Percentiles rank a stretch among this genome's conserved stretches.
Conservation (phyloP, 2,888 invertebrate genomes). For the Melanchra persicariae region DNA sequence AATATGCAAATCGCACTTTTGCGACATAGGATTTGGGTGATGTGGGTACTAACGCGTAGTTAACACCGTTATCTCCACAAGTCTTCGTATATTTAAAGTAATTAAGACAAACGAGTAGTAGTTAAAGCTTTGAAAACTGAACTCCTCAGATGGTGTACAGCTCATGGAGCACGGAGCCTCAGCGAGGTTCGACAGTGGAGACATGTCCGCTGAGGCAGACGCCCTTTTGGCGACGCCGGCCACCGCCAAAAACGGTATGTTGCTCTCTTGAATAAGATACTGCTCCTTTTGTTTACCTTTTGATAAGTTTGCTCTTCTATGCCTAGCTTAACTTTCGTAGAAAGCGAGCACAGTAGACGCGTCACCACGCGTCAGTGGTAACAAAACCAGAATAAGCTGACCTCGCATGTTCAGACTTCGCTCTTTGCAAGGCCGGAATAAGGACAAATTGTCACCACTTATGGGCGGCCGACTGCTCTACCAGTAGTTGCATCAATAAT, state of each 20-base stretch:
- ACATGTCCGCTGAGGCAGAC: conserved; percentile 31
- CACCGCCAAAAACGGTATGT: conserved; percentile 76
- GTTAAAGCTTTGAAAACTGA: not conserved
- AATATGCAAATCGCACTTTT: no score
- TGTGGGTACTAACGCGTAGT: not conserved
- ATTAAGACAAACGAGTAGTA: no score
- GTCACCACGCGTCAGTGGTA: not conserved
- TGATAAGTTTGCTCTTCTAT: not conserved
- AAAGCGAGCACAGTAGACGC: not conserved
- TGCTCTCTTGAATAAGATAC: not conserved
- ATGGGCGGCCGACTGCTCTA: not conserved
- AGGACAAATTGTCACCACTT: not conserved
- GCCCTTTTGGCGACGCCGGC: conserved; percentile 65
- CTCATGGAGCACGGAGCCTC: conserved; percentile 76
- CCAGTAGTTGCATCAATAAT: not conserved
- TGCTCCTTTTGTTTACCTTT: not conserved
- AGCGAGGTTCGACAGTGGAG: conserved; percentile 73
- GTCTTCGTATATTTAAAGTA: no score
- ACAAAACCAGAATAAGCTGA: not conserved
- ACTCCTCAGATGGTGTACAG: conserved; percentile 77
- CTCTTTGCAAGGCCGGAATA: not conserved
- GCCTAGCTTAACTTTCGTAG: not conserved
- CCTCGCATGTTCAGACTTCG: not conserved
- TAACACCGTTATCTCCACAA: not conserved
- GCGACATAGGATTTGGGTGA: no score